Conservation (phyloP, 2,888 invertebrate genomes). For the Chrysolina oricalcia region DNA sequence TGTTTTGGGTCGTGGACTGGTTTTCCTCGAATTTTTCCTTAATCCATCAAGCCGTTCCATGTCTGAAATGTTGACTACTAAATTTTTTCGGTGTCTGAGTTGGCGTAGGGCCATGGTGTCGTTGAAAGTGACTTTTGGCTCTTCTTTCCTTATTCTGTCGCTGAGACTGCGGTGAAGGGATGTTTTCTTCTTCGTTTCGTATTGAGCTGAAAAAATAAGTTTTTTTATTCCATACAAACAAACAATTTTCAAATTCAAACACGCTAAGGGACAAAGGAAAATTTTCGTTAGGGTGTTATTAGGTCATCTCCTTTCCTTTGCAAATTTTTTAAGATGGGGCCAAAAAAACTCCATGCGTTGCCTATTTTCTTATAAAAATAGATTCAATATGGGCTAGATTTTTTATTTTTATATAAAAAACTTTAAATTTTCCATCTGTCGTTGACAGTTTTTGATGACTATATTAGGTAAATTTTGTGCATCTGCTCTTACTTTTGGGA, state of each 20-base stretch:
- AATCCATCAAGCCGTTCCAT: constrained; percentile 66
- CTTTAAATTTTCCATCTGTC: no score
- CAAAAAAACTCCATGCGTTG: no score
- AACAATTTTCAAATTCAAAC: no score
- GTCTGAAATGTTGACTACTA: constrained; percentile 76
- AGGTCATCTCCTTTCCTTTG: no score
- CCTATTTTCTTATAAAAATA: no score
- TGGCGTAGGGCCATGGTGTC: constrained; percentile 89
- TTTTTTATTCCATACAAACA: background rate
- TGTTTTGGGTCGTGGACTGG: constrained; percentile 70
- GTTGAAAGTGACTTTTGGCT: constrained; percentile 77
- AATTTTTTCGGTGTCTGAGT: constrained; percentile 76
- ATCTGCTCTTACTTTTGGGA: background rate
- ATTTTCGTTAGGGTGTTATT: no score
- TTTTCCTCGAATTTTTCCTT: constrained; percentile 57
- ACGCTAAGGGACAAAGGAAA: no score
- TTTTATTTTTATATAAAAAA: no score
- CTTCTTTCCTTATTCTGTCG: constrained; percentile 67
- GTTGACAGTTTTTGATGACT: no score
- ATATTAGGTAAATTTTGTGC: background rate
- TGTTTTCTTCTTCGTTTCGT: background rate
- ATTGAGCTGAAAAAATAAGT: background rate
- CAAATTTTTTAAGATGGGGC: no score
- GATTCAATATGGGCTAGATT: no score
- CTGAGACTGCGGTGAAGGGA: constrained; percentile 69